Conservation (phyloP, 2,888 invertebrate genomes). For the Spodoptera exigua region DNA sequence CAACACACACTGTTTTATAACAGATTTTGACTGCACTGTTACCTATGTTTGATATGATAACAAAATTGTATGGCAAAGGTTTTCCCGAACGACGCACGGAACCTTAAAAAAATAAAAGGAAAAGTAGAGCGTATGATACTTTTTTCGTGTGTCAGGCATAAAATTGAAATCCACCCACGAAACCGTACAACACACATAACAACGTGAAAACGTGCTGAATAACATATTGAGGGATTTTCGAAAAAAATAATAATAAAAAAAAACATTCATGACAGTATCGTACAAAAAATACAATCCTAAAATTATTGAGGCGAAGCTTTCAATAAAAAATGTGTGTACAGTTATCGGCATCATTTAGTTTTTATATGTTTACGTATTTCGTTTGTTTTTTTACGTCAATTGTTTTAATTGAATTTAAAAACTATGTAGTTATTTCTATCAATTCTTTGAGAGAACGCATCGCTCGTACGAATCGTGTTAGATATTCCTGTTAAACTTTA, state of each 20-base stretch:
- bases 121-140: not conserved
- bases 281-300: constrained; percentile 10
- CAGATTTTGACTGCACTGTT: too few relatives aligned
- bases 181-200: constrained; percentile 22
- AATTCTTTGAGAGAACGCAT: too few relatives aligned
- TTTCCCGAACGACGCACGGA: too few relatives aligned
- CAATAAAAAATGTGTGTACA: not conserved
- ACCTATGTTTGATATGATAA: too few relatives aligned
- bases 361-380: not conserved
- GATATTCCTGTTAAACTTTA: too few relatives aligned
- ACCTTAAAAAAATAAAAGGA: too few relatives aligned
- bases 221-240: constrained; percentile 34
- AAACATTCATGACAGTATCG: constrained; percentile 16
- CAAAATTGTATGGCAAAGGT: too few relatives aligned
- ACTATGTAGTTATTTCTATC: too few relatives aligned
- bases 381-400: not conserved
- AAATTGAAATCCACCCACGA: constrained; percentile 27
- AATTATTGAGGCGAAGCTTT: constrained; percentile 15
- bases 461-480: too few relatives aligned
- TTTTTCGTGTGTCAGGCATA: constrained; percentile 6
- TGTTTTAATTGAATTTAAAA: too few relatives aligned
- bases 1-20: too few relatives aligned
- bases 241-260: constrained; percentile 8
- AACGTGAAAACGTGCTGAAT: constrained; percentile 34
- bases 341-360: not conserved